Evolutionary conservation across 2,888 invertebrate species (phyloP), one percentile per base, ranked within the genome.

Genomic region (Stenoptilia bipunctidactyla): DNA sequence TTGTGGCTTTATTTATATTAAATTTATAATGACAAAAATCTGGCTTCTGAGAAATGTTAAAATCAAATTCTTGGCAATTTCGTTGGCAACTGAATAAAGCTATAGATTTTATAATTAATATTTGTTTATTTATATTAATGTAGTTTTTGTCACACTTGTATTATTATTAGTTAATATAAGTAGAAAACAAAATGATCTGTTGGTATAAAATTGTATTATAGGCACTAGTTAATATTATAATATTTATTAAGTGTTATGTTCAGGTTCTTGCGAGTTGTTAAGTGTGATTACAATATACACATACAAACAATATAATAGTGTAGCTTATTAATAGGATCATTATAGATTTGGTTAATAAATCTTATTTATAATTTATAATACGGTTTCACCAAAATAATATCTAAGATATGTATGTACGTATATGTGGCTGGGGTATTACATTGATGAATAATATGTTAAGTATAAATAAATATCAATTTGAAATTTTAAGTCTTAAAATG

Each of bases 211-310:
- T 42, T 61, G 62, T 69, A 62, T 56, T 50, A 66, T 58, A 61
- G 57, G 46, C 10, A 30, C 4, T 30, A 30, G 30, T 30, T 38
- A 37, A 20, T 20, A 47, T 50, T 64, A 55, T n/a, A 47, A 36
- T 53, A 51, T 42, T 37, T 12, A 30, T 13, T 72, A 79, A 79
- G 72, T 76, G 80, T 79, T 80, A 72, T 58, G 67, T 68, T 70
- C 52, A 45, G 47, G 58, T 54, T 58, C 41, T 56, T 56, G 58
- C 60, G 52, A 53, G 46, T 51, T 63, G 59, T 69, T 65, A 51
- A 50, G 62, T 68, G 69, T 67, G 63, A 63, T 58, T 61, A 58
- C 62, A 56, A 55, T 56, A 56, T 57, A 42, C 45, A 27, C 34
- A 14, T 39, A 34, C 34, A 5, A 13, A 30, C 37, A n/a, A n/a